Evolutionary conservation across 37 sponge, comb jelly and placozoan species (phyloP).

Genomic region (Eunapius fragilis): DNA sequence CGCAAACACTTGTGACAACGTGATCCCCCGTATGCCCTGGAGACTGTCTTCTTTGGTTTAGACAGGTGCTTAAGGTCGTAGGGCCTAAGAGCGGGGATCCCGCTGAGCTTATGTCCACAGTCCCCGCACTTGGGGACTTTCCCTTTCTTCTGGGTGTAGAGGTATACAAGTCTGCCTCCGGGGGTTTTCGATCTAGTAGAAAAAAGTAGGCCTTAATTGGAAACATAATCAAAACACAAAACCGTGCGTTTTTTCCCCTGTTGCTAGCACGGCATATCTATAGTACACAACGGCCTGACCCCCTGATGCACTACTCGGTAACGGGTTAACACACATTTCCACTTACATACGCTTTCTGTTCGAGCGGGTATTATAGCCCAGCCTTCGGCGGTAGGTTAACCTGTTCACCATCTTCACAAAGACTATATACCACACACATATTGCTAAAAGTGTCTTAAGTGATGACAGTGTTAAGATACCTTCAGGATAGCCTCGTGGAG

Average conservation of each 20-base stretch:
- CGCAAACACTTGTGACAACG: slow-evolving; percentile 73
- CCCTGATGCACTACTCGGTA: neutral
- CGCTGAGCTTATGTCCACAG: slow-evolving; percentile 66
- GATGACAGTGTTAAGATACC: neutral
- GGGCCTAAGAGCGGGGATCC: slow-evolving; percentile 88
- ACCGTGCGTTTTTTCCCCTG: too few relatives aligned
- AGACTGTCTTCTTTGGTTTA: slow-evolving; percentile 80
- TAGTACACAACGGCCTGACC: neutral
- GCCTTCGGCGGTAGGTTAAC: slow-evolving; percentile 84
- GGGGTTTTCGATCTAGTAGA: slow-evolving; percentile 85
- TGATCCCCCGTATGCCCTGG: slow-evolving; percentile 87
- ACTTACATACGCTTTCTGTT: slow-evolving; percentile 88
- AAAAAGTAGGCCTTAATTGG: neutral
- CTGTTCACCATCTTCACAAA: slow-evolving; percentile 78
- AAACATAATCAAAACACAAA: neutral
- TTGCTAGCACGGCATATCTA: neutral
- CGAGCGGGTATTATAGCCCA: slow-evolving; percentile 89
- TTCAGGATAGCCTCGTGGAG: neutral
- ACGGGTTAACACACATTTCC: neutral
- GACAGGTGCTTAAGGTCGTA: slow-evolving; percentile 79
- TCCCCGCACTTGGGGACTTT: slow-evolving; percentile 78
- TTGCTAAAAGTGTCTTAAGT: neutral
- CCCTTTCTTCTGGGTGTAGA: slow-evolving; percentile 85
- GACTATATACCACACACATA: neutral
- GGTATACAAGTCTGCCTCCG: slow-evolving; percentile 91